A percentile compares a stretch with the other conserved stretches of the same genome.
Evolutionary conservation across 2,113 vertebrate species (phyloP).

Genomic region (Chaetops frenatus): DNA sequence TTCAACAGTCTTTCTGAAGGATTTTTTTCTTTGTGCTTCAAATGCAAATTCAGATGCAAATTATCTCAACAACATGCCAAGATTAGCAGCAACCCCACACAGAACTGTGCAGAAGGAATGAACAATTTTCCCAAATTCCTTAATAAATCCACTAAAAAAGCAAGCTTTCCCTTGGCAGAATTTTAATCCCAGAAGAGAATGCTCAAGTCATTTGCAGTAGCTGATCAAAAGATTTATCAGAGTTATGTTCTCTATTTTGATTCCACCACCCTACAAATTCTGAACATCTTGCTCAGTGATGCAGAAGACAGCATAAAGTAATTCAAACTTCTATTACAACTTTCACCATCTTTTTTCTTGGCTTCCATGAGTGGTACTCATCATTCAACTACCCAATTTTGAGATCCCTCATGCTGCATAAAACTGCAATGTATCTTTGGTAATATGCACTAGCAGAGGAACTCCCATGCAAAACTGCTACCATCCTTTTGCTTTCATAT

Average conservation of each 20-base stretch:
- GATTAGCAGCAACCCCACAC: neutral
- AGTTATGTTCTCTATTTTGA: neutral
- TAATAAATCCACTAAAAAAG: neutral
- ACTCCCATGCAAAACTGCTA: neutral
- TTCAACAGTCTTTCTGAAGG: neutral
- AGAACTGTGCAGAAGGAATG: neutral
- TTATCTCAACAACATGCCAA: neutral
- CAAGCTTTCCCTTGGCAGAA: neutral
- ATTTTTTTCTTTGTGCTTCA: neutral
- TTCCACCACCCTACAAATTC: neutral
- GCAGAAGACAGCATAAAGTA: neutral
- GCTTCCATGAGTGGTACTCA: neutral
- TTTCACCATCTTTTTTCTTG: neutral
- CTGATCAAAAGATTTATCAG: neutral
- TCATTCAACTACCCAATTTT: neutral
- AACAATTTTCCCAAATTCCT: neutral
- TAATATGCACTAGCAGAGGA: neutral
- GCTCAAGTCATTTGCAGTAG: neutral
- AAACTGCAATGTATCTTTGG: neutral
- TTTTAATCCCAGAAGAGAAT: neutral
- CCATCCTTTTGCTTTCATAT: neutral
- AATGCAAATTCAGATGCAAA: constrained; percentile 22
- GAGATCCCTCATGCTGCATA: neutral
- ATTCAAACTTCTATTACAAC: neutral
- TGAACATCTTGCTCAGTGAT: neutral